phyloP scores from a whole-genome alignment of 2,888 invertebrate genomes.

The Sphaeridia pumilis region DNA sequence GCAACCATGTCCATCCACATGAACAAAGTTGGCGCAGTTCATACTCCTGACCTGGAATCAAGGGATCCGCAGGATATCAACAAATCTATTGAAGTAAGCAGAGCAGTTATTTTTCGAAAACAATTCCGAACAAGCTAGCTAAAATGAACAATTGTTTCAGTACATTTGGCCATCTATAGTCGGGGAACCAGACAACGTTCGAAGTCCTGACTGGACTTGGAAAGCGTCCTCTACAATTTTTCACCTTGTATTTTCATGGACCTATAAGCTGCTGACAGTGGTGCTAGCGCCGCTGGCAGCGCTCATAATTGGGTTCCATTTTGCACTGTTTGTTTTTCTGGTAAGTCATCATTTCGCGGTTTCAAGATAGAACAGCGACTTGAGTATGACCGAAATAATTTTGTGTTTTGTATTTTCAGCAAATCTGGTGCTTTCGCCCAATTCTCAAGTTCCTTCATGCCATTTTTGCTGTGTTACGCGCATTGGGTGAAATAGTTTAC shows the following conservation, averaged over 20 bases:
- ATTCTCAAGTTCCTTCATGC: slow-evolving; percentile 25
- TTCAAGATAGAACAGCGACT: not conserved
- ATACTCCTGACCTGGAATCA: not conserved
- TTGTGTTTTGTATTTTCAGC: slow-evolving; percentile 14
- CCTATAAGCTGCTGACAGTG: slow-evolving; percentile 29
- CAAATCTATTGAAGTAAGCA: not conserved
- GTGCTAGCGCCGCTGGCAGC: slow-evolving; percentile 27
- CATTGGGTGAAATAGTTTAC: slow-evolving; percentile 21
- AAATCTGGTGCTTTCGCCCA: slow-evolving; percentile 31
- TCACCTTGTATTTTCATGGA: slow-evolving; percentile 22
- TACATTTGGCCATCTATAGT: slow-evolving; percentile 24
- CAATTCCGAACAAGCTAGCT: too few species aligned
- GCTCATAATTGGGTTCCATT: slow-evolving; percentile 24
- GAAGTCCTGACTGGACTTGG: slow-evolving; percentile 31
- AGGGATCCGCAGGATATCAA: not conserved
- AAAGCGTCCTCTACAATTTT: slow-evolving; percentile 23
- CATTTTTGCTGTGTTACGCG: slow-evolving; percentile 21
- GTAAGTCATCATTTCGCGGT: too few species aligned
- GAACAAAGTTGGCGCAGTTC: not conserved
- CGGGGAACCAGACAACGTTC: slow-evolving; percentile 31
- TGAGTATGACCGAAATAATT: not conserved
- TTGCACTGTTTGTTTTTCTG: slow-evolving; percentile 29
- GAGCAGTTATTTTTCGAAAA: not conserved
- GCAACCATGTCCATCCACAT: not conserved
- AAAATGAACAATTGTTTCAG: too few species aligned